Conservation (phyloP, 2,888 invertebrate species). For the Furcula furcula region DNA sequence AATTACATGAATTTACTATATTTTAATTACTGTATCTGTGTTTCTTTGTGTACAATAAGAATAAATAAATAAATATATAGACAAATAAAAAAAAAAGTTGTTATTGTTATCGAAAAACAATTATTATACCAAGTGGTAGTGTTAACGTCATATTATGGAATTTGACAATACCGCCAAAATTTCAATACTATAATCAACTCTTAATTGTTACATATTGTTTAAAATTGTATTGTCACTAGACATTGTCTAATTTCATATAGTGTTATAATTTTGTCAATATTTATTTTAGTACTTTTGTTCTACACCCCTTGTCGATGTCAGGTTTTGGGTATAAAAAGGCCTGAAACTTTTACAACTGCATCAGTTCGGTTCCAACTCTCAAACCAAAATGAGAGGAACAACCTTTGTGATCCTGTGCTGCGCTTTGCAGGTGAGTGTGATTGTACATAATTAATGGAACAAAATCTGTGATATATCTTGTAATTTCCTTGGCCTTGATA, state of each 20-base stretch:
- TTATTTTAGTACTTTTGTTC: conserved; percentile 33
- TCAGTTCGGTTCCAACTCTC: conserved; percentile 75
- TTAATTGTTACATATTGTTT: conserved; percentile 57
- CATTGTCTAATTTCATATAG: conserved; percentile 49
- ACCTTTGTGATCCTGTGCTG: conserved; percentile 75
- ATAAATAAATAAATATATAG: no score
- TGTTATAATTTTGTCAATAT: conserved; percentile 49
- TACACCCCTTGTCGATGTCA: conserved; percentile 29
- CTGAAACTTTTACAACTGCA: conserved; percentile 28
- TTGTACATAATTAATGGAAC: conserved; percentile 1
- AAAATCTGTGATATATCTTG: no score
- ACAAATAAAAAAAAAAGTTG: no score
- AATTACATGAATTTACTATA: no score
- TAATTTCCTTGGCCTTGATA: no score
- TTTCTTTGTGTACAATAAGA: no score
- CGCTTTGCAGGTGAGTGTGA: conserved; percentile 64
- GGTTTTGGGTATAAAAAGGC: conserved; percentile 58
- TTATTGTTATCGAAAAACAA: no score
- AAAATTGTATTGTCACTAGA: conserved; percentile 33
- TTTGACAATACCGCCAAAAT: conserved; percentile 1
- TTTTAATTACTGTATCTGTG: no score
- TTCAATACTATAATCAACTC: conserved; percentile 33
- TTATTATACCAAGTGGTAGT: no score
- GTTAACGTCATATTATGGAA: no score
- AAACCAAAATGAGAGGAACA: conserved; percentile 63